These are phyloP conservation scores for Emydura subglobosa DNA, from an alignment of 2,113 vertebrate species.

Conservation along the genomic window DNA sequence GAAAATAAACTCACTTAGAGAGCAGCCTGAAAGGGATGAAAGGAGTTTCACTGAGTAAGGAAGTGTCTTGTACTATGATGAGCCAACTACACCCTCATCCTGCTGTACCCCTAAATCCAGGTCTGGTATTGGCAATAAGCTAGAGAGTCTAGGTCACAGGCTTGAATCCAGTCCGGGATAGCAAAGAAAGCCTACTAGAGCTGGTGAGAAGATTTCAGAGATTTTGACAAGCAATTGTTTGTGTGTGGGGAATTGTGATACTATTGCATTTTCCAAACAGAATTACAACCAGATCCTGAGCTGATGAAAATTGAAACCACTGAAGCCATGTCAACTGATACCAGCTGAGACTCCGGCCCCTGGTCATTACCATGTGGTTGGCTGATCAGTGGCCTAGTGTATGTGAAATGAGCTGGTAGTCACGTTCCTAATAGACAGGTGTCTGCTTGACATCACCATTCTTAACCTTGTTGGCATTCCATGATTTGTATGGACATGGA, in stretches of 20 bases:
- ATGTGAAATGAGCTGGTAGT: not conserved
- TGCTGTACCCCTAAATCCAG: not conserved
- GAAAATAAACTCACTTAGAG: not conserved
- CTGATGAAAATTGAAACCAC: not conserved
- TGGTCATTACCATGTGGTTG: not conserved
- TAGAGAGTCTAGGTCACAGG: not conserved
- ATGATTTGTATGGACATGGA: not conserved
- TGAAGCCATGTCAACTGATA: not conserved
- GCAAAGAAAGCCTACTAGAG: not conserved
- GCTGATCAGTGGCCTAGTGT: not conserved
- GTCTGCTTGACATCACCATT: not conserved
- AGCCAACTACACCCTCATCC: not conserved
- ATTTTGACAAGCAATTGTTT: not conserved
- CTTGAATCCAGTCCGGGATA: not conserved
- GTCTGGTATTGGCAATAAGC: not conserved
- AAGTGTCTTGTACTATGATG: not conserved
- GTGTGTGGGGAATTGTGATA: not conserved
- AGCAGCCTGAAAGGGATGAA: not conserved
- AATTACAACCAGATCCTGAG: not conserved
- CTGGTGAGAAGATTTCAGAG: not conserved
- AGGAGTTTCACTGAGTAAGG: not conserved
- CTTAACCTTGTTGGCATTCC: not conserved
- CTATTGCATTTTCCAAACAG: not conserved
- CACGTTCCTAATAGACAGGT: not conserved
- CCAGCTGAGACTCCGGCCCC: not conserved